Evolutionary conservation across 64 coral and sea anemone species (phyloP), one percentile per base, ranked within the genome.

Genomic region (Stichodactyla mertensii): DNA sequence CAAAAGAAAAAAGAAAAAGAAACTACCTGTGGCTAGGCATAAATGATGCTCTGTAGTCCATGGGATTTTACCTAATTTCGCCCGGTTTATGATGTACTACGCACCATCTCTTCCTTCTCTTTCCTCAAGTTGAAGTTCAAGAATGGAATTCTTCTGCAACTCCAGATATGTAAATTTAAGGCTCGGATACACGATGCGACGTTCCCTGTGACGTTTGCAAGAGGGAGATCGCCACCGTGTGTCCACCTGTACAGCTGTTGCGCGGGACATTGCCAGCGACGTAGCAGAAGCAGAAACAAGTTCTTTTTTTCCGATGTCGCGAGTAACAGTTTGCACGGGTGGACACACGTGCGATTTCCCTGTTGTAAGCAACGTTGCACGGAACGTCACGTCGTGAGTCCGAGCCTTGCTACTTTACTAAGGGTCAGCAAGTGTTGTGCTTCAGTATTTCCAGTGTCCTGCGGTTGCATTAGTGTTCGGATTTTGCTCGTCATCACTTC

Each of bases 1-100:
- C 78, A 93, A 93, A 74, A 61, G 92, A 79, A 89, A 56, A 87
- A 93, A 93, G 84, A 89, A 89, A 86, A 93, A 93, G 85, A 93
- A 89, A 61, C 90, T 82, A 57, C 85, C 90, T 61, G 90, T 83
- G 52, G 84, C 84, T 13, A 93, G 92, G 78, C 87, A 93, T 52
- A 93, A 93, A 93, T 93, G 61, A 93, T 80, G 84, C 56, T 13
- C 82, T n/a, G 7, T 10, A 13, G n/a, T 26, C 10, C 5, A 10
- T 13, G 79, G 18, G 23, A 54, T 82, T 57, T 82, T 22, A 52
- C 80, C 14, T 82, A 82, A 74, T 74, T 74, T 74, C 23, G 27
- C 69, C 4, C 69, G 27, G n/a, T 26, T 74, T 26, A 4, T 22
- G 69, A 23, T 74, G 23, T 0, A 20, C 78, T 55, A 6, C 51